These are phyloP conservation scores for Hystrix brachyura DNA, from an alignment of 2,113 vertebrate species.

Conservation along the genomic window DNA sequence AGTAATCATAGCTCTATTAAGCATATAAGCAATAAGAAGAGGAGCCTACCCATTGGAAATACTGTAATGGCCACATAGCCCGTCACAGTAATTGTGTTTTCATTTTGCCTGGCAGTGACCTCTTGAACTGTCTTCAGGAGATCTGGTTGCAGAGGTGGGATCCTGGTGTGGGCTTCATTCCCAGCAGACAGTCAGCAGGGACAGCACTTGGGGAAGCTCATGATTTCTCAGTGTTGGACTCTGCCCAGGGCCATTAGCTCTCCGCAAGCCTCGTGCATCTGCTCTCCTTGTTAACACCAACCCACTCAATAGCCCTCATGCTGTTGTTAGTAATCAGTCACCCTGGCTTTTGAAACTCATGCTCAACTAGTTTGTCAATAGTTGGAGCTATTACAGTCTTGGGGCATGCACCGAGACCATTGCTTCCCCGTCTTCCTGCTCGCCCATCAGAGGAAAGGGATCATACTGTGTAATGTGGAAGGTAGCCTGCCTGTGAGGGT, in stretches of 20 bases:
- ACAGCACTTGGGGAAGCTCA: not conserved
- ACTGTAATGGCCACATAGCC: not conserved
- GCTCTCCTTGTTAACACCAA: slow-evolving; percentile 1
- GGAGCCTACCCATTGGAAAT: slow-evolving; percentile 1
- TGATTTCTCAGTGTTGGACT: not conserved
- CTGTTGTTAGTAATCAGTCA: slow-evolving; percentile 32
- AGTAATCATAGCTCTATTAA: slow-evolving; percentile 40
- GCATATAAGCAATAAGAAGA: slow-evolving; percentile 5
- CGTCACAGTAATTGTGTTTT: slow-evolving; percentile 11
- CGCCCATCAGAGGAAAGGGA: not conserved
- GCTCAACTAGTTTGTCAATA: slow-evolving; percentile 36
- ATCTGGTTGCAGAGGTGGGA: not conserved
- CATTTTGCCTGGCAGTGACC: slow-evolving; percentile 1
- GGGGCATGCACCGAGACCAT: not conserved
- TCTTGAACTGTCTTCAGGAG: not conserved
- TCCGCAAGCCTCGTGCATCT: not conserved
- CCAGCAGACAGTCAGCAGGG: not conserved
- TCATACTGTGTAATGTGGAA: not conserved
- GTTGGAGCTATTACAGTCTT: slow-evolving; percentile 1
- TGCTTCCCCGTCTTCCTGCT: slow-evolving; percentile 34
- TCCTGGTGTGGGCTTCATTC: not conserved
- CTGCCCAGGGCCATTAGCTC: not conserved
- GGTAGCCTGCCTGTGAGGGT: not conserved
- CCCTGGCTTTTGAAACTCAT: slow-evolving; percentile 41
- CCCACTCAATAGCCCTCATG: not conserved